Percentiles rank a stretch among this genome's conserved stretches.
Conservation (phyloP, 2,797 vertebrate species). For the Chanos chanos region DNA sequence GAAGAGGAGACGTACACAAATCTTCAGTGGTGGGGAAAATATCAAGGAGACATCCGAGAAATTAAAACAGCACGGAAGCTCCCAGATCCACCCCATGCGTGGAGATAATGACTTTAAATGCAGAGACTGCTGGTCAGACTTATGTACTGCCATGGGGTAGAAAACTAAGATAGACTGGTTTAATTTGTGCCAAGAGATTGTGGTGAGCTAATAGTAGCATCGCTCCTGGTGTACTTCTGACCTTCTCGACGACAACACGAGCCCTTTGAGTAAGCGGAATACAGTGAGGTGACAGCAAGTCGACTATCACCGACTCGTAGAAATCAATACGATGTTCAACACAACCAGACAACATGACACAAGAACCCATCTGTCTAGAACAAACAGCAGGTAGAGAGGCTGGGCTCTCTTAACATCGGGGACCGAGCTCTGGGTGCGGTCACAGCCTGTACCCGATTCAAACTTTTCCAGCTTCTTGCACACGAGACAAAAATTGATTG, state of each 20-base stretch:
- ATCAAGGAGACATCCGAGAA: too few species aligned
- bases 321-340: slow-evolving; percentile 40
- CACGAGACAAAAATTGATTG: slow-evolving; percentile 23
- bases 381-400: background rate
- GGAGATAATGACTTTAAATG: slow-evolving; percentile 12
- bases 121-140: slow-evolving; percentile 4
- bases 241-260: slow-evolving; percentile 1
- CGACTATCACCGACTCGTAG: slow-evolving; percentile 20
- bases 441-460: background rate
- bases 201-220: slow-evolving; percentile 25
- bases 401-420: background rate
- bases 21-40: background rate
- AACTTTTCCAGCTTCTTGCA: slow-evolving; percentile 23
- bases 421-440: slow-evolving; percentile 4
- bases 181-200: slow-evolving; percentile 42
- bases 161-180: slow-evolving; percentile 43
- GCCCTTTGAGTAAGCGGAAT: slow-evolving; percentile 9
- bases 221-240: background rate
- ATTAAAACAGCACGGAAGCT: background rate
- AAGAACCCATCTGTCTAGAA: background rate
- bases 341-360: slow-evolving; percentile 5
- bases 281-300: background rate
- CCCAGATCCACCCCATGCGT: background rate
- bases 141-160: slow-evolving; percentile 16
- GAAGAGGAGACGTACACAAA: background rate